Evolutionary conservation across 2,888 invertebrate species (phyloP), one percentile per base, ranked within the genome.

Genomic region (Ernsta delagoae): DNA sequence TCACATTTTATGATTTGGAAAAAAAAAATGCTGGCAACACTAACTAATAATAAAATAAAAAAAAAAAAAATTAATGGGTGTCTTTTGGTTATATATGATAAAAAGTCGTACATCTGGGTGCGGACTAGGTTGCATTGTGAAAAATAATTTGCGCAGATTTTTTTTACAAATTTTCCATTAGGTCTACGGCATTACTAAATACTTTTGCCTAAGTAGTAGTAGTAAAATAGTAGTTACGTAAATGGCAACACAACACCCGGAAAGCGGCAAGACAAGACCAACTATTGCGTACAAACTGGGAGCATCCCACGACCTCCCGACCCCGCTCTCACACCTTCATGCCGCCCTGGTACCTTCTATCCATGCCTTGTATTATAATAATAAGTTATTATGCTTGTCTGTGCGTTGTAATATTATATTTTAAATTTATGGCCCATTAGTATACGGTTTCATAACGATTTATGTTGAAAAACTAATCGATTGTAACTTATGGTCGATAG

Each of bases 261-360:
- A 68, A 68, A 68, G 48, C 36, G 11, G 68, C 24, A 24, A 24
- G 24, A 24, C 48, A 68, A 68, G 56, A 67, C 48, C 9, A 34
- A 39, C 60, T 56, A n/a, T 68, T 68, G 62, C 68, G 68, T 68
- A 62, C 62, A 36, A 50, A 57, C 68, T 62, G 39, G 62, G 68
- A 68, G 57, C 71, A 72, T 75, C 75, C 71, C 75, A 75, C 75
- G 75, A 75, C 75, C 73, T 71, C 56, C 43, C 70, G 72, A 73
- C 75, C 74, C 68, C 70, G 70, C 71, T 61, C 71, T 62, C 68
- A 68, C 62, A 62, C 68, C 45, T 60, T 24, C 62, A 61, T 60
- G 68, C 68, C 68, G 61, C 68, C 57, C 68, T 68, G 68, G 68
- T 62, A 68, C 68, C 45, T 68, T 54, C 60, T 39, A 57, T 56